Evolutionary conservation across 2,113 vertebrate genomes (phyloP).

Genomic region (Hucho hucho): DNA sequence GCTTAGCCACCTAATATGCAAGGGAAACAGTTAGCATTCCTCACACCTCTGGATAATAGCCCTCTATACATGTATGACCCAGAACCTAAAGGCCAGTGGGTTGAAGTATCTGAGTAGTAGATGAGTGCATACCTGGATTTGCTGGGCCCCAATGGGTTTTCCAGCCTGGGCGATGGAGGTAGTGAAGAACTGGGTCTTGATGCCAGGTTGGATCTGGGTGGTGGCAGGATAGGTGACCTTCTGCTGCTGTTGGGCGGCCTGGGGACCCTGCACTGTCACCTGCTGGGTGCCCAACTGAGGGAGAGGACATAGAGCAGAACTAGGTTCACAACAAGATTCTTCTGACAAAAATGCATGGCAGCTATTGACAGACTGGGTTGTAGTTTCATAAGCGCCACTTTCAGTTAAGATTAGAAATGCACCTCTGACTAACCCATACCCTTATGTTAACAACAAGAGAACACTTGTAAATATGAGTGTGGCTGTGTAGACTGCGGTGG

Average conservation of each 20-base stretch:
- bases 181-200: slow-evolving; percentile 92
- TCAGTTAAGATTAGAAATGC: too few species aligned
- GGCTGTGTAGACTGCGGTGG: background rate
- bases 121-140: slow-evolving; percentile 82
- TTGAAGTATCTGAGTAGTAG: too few species aligned
- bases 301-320: background rate
- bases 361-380: too few species aligned
- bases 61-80: too few species aligned
- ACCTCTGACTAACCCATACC: background rate
- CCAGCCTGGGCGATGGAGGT: slow-evolving; percentile 85
- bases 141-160: slow-evolving; percentile 85
- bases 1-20: slow-evolving; percentile 79
- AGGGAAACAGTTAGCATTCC: background rate
- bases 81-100: background rate
- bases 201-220: slow-evolving; percentile 79
- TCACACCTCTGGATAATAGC: too few species aligned
- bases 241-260: slow-evolving; percentile 67
- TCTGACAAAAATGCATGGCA: background rate
- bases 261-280: slow-evolving; percentile 82
- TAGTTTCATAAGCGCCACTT: too few species aligned
- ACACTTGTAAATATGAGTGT: background rate
- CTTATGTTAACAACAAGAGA: too few species aligned
- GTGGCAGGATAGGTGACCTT: slow-evolving; percentile 87
- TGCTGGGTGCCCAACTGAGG: slow-evolving; percentile 68
- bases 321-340: background rate